Base-by-base conservation (phyloP, 2,113 vertebrate species). In the Girardinichthys multiradiatus region DNA sequence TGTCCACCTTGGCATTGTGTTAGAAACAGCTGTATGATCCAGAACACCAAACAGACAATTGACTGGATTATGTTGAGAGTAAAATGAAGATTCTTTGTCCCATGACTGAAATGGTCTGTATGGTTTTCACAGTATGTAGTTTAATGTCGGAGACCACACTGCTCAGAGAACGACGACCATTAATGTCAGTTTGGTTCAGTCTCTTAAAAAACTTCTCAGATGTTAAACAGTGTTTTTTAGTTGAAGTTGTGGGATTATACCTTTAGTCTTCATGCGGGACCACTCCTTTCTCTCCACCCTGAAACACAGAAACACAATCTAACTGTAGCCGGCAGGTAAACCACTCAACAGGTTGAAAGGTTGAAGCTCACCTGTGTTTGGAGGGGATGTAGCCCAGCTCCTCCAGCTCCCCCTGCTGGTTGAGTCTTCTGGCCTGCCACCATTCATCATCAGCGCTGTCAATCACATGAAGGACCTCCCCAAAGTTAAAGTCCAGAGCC, bases 281-380 rank as follows among this genome's bases (percentile, higher is more conserved):
- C 95, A 97, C 76, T 96, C 96, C 61, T 96, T 95, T 73, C 96
- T 94, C 92, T 97, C 96, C 4, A 97, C 95, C 79, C 96, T 97
- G 85, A 27, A 89, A 90, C 70, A 81, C 64, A 86, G 15, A 61
- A 31, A 28, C 57, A 28, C 26, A 28, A n/a, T 35, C 35, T 17
- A 54, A 17, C 24, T n/a, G 48, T 21, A 2, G 10, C 35, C 10
- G 35, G 35, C 6, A 35, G 35, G 6, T 35, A 35, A 35, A 35
- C 35, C 35, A n/a, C n/a, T n/a, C n/a, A n/a, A n/a, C 5, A 3
- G 48, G 48, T 10, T 2, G 24, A 21, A 24, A 14, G 61, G 17
- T 26, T 31, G 0, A 14, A 4, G 26, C 66, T 0, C 6, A 68
- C 96, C 96, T 95, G 72, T 95, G 93, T 77, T 96, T 97, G 88